Base-by-base conservation (phyloP, 1,140 invertebrate genomes). In the Eurosta solidaginis region DNA sequence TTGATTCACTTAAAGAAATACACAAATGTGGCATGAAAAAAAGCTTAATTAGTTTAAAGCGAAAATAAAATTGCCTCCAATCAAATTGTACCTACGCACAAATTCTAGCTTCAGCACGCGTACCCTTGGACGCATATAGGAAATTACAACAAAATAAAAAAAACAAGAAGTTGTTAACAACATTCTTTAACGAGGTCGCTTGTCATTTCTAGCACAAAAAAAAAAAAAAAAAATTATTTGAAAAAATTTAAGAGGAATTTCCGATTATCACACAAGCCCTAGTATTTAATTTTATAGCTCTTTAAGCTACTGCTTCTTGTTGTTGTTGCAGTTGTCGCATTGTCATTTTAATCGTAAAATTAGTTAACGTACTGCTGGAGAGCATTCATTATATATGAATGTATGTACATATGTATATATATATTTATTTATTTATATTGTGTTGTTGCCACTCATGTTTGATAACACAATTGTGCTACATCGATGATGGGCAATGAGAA, bases 1-100 rank as follows among this genome's bases (percentile, higher is more conserved):
- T 68, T 68, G 59, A 20, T 33, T 68, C 59, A 68, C 59, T 68
- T 68, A 68, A 68, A 68, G 59, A n/a, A n/a, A n/a, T n/a, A 40
- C 59, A 68, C 17, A 68, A 42, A 68, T 68, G 59, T 68, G n/a
- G 59, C 33, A 33, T 68, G 20, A 25, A 52, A 52, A 20, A 52
- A 52, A 36, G 40, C 29, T 68, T 68, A 68, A 68, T 68, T 68
- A 68, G 59, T 68, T 68, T 68, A 68, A 68, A 68, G 59, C 59
- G 33, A 68, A 68, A 40, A 68, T 27, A 68, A 68, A n/a, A 68
- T n/a, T 68, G 36, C 59, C 59, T 40, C 59, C 59, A 68, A 68
- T 68, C 59, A 68, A 68, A 68, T 40, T n/a, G n/a, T n/a, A n/a
- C n/a, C n/a, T 42, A 68, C 33, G 29, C 33, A 40, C 36, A 68